These are phyloP conservation scores for Thinocorus orbignyianus DNA, from an alignment of 2,113 vertebrate species.

Conservation along the genomic window DNA sequence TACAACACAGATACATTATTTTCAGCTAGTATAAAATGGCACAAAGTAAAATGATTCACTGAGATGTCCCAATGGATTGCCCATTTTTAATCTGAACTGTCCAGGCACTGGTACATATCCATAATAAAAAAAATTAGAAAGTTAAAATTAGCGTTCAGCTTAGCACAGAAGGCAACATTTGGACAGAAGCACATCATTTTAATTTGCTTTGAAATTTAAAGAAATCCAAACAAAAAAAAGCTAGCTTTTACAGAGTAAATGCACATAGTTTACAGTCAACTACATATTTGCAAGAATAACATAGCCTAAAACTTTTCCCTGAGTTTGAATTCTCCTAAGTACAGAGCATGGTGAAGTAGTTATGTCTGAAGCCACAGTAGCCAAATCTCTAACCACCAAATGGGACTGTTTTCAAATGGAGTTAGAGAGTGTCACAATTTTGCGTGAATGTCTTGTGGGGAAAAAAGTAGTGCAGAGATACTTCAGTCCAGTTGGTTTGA, in stretches of 20 bases:
- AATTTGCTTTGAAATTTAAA: conserved; percentile 70
- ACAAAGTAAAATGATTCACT: not conserved
- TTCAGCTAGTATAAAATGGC: not conserved
- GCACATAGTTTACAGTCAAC: conserved; percentile 72
- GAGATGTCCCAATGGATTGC: not conserved
- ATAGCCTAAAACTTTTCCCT: not conserved
- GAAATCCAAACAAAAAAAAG: conserved; percentile 69
- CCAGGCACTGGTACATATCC: not conserved
- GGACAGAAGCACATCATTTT: conserved; percentile 60
- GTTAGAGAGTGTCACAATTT: not conserved
- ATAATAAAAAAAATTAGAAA: not conserved
- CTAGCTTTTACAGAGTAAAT: conserved; percentile 71
- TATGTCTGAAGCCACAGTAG: not conserved
- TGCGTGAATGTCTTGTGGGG: not conserved
- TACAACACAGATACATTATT: not conserved
- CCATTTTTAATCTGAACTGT: conserved; percentile 5
- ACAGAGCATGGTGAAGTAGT: not conserved
- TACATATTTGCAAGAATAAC: conserved; percentile 63
- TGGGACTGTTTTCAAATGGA: not conserved
- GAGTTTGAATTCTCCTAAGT: not conserved
- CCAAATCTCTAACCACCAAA: fast-evolving
- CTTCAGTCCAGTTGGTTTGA: not conserved
- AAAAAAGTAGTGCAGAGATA: not conserved
- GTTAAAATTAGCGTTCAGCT: not conserved
- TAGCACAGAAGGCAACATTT: conserved; percentile 19